Percentiles rank a stretch among this genome's conserved stretches.
Evolutionary conservation across 1,140 invertebrate genomes (phyloP).

Genomic region (Meloidogyne exigua): DNA sequence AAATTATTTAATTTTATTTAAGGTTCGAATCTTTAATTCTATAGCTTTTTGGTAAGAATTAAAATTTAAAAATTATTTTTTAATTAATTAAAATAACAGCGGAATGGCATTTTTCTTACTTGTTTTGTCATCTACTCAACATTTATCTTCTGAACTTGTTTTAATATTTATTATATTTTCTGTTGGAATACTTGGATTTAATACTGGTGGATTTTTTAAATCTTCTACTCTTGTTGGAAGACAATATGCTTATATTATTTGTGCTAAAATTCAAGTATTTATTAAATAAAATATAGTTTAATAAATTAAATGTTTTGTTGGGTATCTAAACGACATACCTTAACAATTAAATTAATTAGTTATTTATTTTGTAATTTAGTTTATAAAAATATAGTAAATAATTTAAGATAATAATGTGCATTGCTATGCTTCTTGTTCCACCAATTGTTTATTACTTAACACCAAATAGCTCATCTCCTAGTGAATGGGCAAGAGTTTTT

Average conservation of each 20-base stretch:
- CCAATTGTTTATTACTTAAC: conserved; percentile 31
- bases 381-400: too few species aligned
- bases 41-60: conserved; percentile 39
- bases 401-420: conserved; percentile 35
- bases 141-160: conserved; percentile 4
- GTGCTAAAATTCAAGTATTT: conserved; percentile 29
- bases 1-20: conserved; percentile 9
- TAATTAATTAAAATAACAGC: conserved; percentile 8
- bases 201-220: conserved; percentile 54
- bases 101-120: conserved; percentile 49
- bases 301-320: too few species aligned
- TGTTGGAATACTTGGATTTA: conserved; percentile 47
- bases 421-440: conserved; percentile 32
- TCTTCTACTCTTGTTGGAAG: conserved; percentile 47
- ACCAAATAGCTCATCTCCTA: conserved; percentile 14
- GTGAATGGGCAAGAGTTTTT: conserved; percentile 29
- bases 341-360: not conserved
- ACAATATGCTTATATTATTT: conserved; percentile 47
- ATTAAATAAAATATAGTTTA: not conserved
- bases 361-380: too few species aligned
- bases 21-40: conserved; percentile 48
- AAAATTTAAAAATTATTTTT: not conserved
- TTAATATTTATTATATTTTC: conserved; percentile 32
- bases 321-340: too few species aligned
- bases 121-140: conserved; percentile 8